phyloP scores from a whole-genome alignment of 2,888 invertebrate genomes.

The Taenaris catops region DNA sequence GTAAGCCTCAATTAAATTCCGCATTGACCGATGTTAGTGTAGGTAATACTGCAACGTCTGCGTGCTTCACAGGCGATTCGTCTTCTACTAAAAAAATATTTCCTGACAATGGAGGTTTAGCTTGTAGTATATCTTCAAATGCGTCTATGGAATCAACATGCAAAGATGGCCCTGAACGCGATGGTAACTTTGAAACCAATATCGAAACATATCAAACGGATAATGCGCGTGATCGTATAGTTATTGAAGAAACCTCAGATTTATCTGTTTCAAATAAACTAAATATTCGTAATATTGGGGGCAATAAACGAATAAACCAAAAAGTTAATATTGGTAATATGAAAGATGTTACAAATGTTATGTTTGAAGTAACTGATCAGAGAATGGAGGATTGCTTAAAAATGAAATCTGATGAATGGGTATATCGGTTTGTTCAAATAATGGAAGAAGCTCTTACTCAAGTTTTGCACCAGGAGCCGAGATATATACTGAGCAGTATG shows the following conservation, averaged over 20 bases:
- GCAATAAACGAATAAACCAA: too few relatives aligned
- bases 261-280: too few relatives aligned
- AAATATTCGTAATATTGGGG: too few relatives aligned
- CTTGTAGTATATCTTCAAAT: background rate
- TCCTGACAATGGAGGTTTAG: background rate
- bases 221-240: too few relatives aligned
- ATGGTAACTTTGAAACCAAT: too few relatives aligned
- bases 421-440: conserved; percentile 57
- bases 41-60: too few relatives aligned
- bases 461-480: conserved; percentile 40
- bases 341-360: conserved; percentile 29
- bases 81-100: too few relatives aligned
- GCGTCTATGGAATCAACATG: background rate
- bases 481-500: conserved; percentile 30
- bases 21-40: background rate
- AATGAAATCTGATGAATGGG: conserved; percentile 53
- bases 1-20: background rate
- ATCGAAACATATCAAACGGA: too few relatives aligned
- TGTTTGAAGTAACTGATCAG: conserved; percentile 43
- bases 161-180: background rate
- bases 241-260: too few relatives aligned
- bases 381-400: conserved; percentile 46
- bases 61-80: too few relatives aligned
- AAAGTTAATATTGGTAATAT: too few relatives aligned
- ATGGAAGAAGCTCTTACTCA: conserved; percentile 60